Percentiles rank a stretch among this genome's conserved stretches.
Evolutionary conservation across 2,113 vertebrate genomes (phyloP).

Genomic region (Cyanistes caeruleus): DNA sequence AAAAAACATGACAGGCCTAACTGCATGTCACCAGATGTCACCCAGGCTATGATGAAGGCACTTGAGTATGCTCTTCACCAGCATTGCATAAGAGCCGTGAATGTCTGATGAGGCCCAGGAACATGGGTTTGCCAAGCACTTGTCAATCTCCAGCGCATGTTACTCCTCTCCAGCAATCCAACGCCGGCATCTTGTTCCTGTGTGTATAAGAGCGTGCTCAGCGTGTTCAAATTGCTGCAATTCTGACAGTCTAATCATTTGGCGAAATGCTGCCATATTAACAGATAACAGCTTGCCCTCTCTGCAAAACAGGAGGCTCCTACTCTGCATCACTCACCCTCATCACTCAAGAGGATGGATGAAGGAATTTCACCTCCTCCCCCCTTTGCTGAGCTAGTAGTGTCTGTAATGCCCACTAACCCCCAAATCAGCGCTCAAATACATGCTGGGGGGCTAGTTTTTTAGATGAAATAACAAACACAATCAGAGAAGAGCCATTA

Average conservation of each 20-base stretch:
- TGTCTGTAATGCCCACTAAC: background rate
- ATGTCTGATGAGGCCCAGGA: conserved; percentile 19
- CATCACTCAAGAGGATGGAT: background rate
- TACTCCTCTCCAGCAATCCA: conserved; percentile 17
- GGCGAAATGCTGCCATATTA: background rate
- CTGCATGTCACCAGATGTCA: conserved; percentile 66
- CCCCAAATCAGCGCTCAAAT: background rate
- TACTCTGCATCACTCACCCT: background rate
- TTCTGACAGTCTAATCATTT: conserved; percentile 52
- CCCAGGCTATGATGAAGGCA: conserved; percentile 55
- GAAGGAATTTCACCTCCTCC: background rate
- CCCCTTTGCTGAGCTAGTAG: background rate
- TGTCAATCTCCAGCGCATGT: background rate
- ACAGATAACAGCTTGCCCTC: conserved; percentile 40
- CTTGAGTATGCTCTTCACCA: conserved; percentile 30
- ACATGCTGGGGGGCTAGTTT: background rate
- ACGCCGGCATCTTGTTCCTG: background rate
- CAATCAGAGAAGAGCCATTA: background rate
- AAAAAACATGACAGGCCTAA: conserved; percentile 50
- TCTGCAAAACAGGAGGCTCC: background rate
- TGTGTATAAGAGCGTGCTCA: conserved; percentile 16
- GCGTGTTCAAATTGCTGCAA: conserved; percentile 1
- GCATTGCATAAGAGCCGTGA: background rate
- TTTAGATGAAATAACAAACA: background rate
- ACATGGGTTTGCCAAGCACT: background rate